Evolutionary conservation across 1,140 invertebrate genomes (phyloP), one percentile per base, ranked within the genome.

Genomic region (Centruroides vittatus): DNA sequence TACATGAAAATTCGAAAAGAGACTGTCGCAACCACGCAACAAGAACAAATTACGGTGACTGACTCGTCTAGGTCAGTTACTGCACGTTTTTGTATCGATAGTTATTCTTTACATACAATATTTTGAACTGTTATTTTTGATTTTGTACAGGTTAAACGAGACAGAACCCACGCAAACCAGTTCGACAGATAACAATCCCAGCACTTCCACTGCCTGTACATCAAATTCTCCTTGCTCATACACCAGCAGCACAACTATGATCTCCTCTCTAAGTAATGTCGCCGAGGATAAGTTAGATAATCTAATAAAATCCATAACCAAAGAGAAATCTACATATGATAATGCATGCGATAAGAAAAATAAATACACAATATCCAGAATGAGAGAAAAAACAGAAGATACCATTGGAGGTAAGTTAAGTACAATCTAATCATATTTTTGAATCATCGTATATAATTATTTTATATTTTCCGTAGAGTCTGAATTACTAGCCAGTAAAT

Each of bases 231-330:
- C 47, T 47, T 61, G 23, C 47, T 52, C 13, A 46, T 41, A 48
- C 52, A 48, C 36, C 56, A 52, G 49, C 48, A 23, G 41, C 59
- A 48, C 51, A 53, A 55, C 61, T 55, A 49, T 59, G 60, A 58
- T 52, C 61, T 69, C 71, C 34, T 49, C 49, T 10, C 51, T 60
- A 50, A 58, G 53, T 52, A 60, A 66, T 23, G 70, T 68, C 9
- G 70, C 74, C n/a, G 77, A 82, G 64, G 79, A 81, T 65, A 74
- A 80, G 46, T 70, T 84, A 34, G 82, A 83, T 67, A 78, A 77
- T 52, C 73, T 84, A 10, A 77, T 84, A 11, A 84, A 83, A 67
- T 80, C 78, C 63, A 70, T 82, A 49, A 77, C 78, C 3, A 82
- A 82, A 70, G 79, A 81, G 63, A 75, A 75, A 0, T 60, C 75